phyloP scores from a whole-genome alignment of 2,888 invertebrate species.

The Frankliniella intonsa region DNA sequence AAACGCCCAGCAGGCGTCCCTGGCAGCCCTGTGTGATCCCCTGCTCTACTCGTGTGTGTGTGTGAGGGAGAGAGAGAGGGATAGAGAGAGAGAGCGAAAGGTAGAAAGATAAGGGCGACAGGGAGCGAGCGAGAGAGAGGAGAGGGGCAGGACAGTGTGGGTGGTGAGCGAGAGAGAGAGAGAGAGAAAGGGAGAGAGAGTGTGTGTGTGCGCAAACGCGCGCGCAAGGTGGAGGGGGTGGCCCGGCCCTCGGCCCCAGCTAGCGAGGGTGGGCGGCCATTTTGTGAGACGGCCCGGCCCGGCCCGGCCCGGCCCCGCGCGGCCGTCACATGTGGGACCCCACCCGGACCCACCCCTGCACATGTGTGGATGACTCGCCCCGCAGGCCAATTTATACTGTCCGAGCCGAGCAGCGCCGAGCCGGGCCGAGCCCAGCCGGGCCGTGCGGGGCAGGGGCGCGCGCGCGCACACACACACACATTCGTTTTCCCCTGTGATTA shows the following conservation, averaged over 20 bases:
- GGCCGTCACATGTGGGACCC: slow-evolving; percentile 13
- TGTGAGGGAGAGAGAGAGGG: not conserved
- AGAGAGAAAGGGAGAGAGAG: not conserved
- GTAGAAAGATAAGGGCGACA: not conserved
- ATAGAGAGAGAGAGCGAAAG: not conserved
- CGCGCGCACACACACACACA: not conserved
- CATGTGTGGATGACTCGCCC: slow-evolving; percentile 15
- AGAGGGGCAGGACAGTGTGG: not conserved
- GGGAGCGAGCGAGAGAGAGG: not conserved
- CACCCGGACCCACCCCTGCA: not conserved
- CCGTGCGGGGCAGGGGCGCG: too few relatives aligned
- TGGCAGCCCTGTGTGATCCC: not conserved
- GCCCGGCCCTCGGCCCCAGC: not conserved
- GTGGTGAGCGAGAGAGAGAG: not conserved
- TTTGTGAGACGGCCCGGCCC: not conserved
- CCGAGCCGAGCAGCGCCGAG: too few relatives aligned
- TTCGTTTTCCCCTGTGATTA: slow-evolving; percentile 21
- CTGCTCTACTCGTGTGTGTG: not conserved
- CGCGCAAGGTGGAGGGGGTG: not conserved
- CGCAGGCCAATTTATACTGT: not conserved
- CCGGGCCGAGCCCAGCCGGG: too few relatives aligned
- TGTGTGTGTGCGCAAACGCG: not conserved
- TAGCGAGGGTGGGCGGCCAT: slow-evolving; percentile 3
- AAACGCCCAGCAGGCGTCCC: not conserved
- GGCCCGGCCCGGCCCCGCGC: not conserved